phyloP scores from a whole-genome alignment of 2,113 vertebrate genomes.

The Ovis canadensis region DNA sequence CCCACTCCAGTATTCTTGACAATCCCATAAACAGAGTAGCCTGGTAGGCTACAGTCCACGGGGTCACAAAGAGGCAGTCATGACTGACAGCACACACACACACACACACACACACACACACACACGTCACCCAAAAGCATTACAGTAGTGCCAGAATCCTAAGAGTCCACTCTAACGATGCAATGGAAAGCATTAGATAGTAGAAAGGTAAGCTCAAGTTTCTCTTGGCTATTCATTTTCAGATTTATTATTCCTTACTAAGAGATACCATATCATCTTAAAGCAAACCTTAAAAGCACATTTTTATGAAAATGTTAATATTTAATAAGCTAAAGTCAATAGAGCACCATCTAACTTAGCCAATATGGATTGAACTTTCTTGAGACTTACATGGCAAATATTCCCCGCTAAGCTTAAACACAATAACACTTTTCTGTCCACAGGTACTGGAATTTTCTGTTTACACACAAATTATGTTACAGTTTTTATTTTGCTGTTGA shows the following conservation, averaged over 20 bases:
- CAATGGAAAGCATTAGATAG: not conserved
- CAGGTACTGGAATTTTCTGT: not conserved
- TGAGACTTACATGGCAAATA: not conserved
- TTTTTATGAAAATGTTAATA: not conserved
- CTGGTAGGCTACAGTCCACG: not conserved
- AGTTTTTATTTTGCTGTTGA: constrained; percentile 18
- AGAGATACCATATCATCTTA: not conserved
- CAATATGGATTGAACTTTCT: not conserved
- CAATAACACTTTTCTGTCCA: not conserved
- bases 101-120: not conserved
- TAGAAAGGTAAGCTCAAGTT: not conserved
- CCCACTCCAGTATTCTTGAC: not conserved
- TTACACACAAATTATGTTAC: not conserved
- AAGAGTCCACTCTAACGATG: not conserved
- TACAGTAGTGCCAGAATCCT: not conserved
- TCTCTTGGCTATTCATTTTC: constrained; percentile 9
- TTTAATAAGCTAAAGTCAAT: not conserved
- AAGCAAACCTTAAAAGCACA: not conserved
- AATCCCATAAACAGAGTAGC: not conserved
- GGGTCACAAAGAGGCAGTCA: not conserved
- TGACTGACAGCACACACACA: not conserved
- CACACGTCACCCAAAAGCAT: not conserved
- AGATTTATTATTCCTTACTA: not conserved
- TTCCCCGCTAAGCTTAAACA: not conserved
- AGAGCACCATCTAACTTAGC: not conserved